A percentile compares a stretch with the other conserved stretches of the same genome.
These are phyloP conservation scores for Indicator maculatus DNA, from an alignment of 2,113 vertebrate genomes.

Conservation along the genomic window DNA sequence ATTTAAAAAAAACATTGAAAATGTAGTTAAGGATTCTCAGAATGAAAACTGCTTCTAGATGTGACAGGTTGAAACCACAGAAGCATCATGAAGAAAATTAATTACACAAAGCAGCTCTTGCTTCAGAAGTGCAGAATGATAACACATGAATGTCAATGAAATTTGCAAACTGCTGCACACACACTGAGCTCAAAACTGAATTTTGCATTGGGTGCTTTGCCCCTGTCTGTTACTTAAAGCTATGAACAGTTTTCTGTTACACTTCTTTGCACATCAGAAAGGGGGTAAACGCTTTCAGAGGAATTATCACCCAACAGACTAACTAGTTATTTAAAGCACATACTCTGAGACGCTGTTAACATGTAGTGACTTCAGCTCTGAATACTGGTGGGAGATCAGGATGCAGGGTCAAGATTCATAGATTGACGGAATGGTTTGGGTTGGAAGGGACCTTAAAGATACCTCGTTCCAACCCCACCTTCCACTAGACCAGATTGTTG, in stretches of 20 bases:
- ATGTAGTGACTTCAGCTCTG: background rate
- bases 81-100: conserved; percentile 59
- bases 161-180: conserved; percentile 40
- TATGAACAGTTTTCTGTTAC: conserved; percentile 21
- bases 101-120: conserved; percentile 61
- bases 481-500: too few relatives aligned
- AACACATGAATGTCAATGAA: conserved; percentile 28
- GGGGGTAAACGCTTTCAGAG: background rate
- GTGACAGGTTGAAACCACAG: conserved; percentile 66
- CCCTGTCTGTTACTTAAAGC: conserved; percentile 1
- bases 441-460: too few relatives aligned
- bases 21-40: conserved; percentile 68
- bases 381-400: fast-evolving
- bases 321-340: background rate
- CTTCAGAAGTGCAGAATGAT: conserved; percentile 32
- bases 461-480: too few relatives aligned
- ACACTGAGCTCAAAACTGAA: conserved; percentile 37
- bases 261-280: background rate
- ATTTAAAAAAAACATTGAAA: conserved; percentile 54
- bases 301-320: background rate
- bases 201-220: conserved; percentile 23
- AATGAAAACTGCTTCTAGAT: conserved; percentile 67
- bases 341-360: background rate
- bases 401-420: background rate
- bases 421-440: too few relatives aligned